Conservation (phyloP, 1,140 invertebrate species). For the Drosophila persimilis region DNA sequence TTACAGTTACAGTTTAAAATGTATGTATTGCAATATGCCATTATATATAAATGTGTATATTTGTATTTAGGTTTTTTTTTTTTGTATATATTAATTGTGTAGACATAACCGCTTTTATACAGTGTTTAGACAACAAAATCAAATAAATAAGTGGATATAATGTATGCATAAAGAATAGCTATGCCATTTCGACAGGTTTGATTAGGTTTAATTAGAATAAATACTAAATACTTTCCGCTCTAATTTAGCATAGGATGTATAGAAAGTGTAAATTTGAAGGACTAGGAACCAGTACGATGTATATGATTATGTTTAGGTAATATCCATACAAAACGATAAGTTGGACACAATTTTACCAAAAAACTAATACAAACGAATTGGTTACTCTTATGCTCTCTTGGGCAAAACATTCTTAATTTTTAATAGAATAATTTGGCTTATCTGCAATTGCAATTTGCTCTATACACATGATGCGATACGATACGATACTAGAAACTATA, state of each 20-base stretch:
- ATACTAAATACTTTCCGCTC: constrained; percentile 77
- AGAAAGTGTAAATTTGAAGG: constrained; percentile 64
- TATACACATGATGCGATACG: constrained; percentile 25
- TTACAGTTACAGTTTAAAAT: constrained; percentile 42
- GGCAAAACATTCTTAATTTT: constrained; percentile 29
- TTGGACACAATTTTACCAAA: constrained; percentile 18
- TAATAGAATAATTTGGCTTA: constrained; percentile 58
- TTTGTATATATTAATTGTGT: constrained; percentile 26
- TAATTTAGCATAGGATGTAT: constrained; percentile 60
- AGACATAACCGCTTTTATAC: constrained; percentile 58
- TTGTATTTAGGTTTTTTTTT: constrained; percentile 33
- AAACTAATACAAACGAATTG: constrained; percentile 31
- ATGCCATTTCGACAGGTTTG: constrained; percentile 57
- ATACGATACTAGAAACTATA: constrained; percentile 20
- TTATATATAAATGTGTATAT: constrained; percentile 38
- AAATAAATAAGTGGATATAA: constrained; percentile 45
- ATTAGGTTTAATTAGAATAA: constrained; percentile 64
- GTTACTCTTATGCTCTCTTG: constrained; percentile 23
- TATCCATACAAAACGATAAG: constrained; percentile 27
- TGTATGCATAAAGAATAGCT: constrained; percentile 56
- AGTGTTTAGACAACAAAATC: constrained; percentile 32
- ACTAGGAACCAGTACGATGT: constrained; percentile 77
- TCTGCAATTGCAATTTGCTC: constrained; percentile 33
- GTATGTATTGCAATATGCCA: constrained; percentile 64
- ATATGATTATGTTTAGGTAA: constrained; percentile 50